Evolutionary conservation across 2,888 invertebrate genomes (phyloP), one percentile per base, ranked within the genome.

Genomic region (Rhagonycha lutea): DNA sequence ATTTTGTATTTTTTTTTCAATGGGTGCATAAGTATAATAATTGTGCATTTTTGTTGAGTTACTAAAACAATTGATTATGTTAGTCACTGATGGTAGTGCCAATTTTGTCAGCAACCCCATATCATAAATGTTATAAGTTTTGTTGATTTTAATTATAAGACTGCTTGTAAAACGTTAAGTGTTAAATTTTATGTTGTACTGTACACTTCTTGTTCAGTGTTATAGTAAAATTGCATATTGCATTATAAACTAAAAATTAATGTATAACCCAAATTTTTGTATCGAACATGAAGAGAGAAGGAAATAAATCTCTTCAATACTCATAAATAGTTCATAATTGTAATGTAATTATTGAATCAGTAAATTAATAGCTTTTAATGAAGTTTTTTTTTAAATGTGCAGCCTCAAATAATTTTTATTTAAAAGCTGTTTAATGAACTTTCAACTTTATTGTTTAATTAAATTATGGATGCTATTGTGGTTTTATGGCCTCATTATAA

Each of bases 151-250:
- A 68, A 69, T 68, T 23, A 69, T 72, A 72, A 75, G 73, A 75
- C 75, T 74, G 77, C 73, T 70, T 77, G 69, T 77, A 72, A 72
- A 73, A 72, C 70, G 68, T 77, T 32, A 69, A 70, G 69, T 28
- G 65, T 26, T 70, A 28, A 63, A 73, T 67, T 71, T 76, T 70
- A 61, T 70, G 72, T 77, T 72, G 28, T 75, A 70, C 68, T 67
- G 60, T 75, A 68, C 75, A 75, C 78, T 76, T 47, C 76, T 76
- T 32, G 63, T 76, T 78, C 72, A 76, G 75, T 78, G 75, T 78
- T 76, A 76, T 78, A 78, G 78, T 78, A 78, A 78, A 76, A 76
- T 78, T 78, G 78, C 78, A 78, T 78, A 78, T 78, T 78, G 78
- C 78, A 78, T 78, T 75, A 32, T 75, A 74, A 72, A 68, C 61